Evolutionary conservation across 2,888 invertebrate species (phyloP).

Genomic region (Chirona hameri): DNA sequence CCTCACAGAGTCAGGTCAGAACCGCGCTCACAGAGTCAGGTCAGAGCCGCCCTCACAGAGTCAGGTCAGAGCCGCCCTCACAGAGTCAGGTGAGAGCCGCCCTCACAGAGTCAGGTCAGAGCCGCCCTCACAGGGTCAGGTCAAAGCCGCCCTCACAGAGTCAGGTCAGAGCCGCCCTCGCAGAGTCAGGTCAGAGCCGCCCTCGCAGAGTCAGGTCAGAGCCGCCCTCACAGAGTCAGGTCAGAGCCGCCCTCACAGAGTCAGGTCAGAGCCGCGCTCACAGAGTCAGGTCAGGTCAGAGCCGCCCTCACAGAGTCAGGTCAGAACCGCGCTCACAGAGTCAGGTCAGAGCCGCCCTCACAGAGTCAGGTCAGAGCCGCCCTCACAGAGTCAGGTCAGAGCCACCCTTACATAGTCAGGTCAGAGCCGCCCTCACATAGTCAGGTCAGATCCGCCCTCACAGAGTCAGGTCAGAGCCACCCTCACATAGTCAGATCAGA

Average conservation of each 20-base stretch:
- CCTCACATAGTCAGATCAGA: no score
- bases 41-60: no score
- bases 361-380: neutral
- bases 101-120: no score
- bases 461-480: neutral
- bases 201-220: no score
- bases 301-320: neutral
- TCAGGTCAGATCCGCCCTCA: neutral
- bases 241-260: no score
- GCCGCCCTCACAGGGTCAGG: neutral
- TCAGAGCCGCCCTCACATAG: no score
- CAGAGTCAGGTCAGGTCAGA: neutral
- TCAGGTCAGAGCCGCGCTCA: neutral
- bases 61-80: neutral
- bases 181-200: neutral
- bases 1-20: no score
- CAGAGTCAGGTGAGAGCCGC: neutral
- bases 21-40: neutral
- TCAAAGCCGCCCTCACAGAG: no score
- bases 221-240: neutral
- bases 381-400: no score
- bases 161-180: neutral
- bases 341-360: neutral
- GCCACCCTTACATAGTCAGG: neutral
- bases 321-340: no score